These are phyloP conservation scores for Microcebus lehilahytsara DNA, from an alignment of 2,113 vertebrate genomes.

Conservation along the genomic window DNA sequence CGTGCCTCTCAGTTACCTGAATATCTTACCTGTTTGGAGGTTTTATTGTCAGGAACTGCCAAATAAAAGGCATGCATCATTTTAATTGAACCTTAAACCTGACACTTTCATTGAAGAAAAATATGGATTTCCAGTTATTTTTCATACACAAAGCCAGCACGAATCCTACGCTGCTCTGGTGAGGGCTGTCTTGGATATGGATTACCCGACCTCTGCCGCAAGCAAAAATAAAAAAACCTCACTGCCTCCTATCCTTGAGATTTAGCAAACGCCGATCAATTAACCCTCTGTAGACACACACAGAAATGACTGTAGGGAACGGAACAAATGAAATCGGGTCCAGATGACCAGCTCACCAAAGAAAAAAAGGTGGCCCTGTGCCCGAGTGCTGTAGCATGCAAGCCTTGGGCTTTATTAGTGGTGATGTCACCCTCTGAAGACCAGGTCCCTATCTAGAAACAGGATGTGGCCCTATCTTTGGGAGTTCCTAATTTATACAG, in stretches of 20 bases:
- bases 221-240: not conserved
- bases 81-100: constrained; percentile 61
- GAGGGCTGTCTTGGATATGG: not conserved
- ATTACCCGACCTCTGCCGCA: not conserved
- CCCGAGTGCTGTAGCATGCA: fast-evolving
- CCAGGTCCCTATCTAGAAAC: not conserved
- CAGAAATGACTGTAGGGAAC: constrained; percentile 53
- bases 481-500: not conserved
- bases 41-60: constrained; percentile 45
- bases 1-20: not conserved
- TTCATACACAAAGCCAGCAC: not conserved
- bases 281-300: not conserved
- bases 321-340: constrained; percentile 43
- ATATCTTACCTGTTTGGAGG: constrained; percentile 37
- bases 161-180: not conserved
- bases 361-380: not conserved
- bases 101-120: constrained; percentile 55
- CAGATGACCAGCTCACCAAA: constrained; percentile 52
- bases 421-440: too few relatives aligned
- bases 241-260: constrained; percentile 9
- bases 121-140: constrained; percentile 54
- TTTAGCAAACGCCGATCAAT: constrained; percentile 60
- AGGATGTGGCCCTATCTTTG: not conserved
- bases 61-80: constrained; percentile 49
- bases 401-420: too few relatives aligned